These are phyloP conservation scores for Brachypteracias leptosomus DNA, from an alignment of 2,113 vertebrate genomes.

Conservation along the genomic window DNA sequence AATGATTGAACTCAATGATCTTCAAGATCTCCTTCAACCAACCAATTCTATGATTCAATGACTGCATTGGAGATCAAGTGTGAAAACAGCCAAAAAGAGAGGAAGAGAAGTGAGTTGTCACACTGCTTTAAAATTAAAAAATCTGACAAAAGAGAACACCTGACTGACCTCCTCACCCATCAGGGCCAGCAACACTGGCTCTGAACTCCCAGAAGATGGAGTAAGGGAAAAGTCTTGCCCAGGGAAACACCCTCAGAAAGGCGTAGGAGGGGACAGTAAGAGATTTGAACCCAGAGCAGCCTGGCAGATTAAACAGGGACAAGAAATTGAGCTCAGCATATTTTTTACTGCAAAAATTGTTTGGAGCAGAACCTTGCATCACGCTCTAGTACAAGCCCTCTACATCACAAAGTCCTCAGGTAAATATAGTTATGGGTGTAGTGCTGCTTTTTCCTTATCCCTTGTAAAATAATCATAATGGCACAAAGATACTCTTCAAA, in stretches of 20 bases:
- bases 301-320: neutral
- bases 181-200: neutral
- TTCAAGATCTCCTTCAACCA: neutral
- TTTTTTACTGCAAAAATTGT: neutral
- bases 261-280: accelerated
- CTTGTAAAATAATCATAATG: neutral
- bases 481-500: neutral
- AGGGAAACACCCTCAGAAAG: neutral
- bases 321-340: neutral
- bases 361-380: neutral
- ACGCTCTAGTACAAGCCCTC: neutral
- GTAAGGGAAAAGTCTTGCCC: neutral
- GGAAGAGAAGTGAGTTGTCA: neutral
- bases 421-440: accelerated
- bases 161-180: accelerated
- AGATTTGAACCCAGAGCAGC: neutral
- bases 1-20: neutral
- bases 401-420: neutral
- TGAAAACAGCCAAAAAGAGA: neutral
- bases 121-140: neutral
- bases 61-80: neutral
- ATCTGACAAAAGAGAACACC: neutral
- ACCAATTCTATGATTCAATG: neutral
- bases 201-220: neutral
- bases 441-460: neutral